These are phyloP conservation scores for Heliothis peltigera DNA, from an alignment of 2,888 invertebrate species.

Conservation along the genomic window DNA sequence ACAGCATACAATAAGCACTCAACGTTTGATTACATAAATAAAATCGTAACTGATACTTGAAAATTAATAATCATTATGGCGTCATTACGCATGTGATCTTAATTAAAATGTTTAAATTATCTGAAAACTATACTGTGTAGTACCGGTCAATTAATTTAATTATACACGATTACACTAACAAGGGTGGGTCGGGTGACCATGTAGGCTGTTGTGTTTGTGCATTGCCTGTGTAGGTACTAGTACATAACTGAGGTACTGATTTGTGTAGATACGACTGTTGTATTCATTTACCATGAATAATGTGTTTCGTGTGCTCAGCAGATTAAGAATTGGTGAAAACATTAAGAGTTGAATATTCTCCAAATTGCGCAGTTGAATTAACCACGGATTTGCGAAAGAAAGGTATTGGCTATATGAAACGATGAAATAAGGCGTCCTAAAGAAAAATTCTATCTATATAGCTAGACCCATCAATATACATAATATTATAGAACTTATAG, in stretches of 20 bases:
- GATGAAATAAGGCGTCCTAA: too few relatives aligned
- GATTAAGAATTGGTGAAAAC: too few relatives aligned
- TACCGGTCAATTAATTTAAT: slow-evolving; percentile 45
- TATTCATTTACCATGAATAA: neutral
- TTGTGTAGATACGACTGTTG: neutral
- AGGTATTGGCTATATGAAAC: too few relatives aligned
- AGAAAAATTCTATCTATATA: too few relatives aligned
- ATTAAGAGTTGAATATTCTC: too few relatives aligned
- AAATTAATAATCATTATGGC: slow-evolving; percentile 44
- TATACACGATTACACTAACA: slow-evolving; percentile 36
- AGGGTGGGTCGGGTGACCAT: slow-evolving; percentile 28
- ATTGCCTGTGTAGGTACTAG: neutral
- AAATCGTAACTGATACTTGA: slow-evolving; percentile 37
- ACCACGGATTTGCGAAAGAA: too few relatives aligned
- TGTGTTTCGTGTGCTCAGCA: too few relatives aligned
- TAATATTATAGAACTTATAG: too few relatives aligned
- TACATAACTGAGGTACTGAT: neutral
- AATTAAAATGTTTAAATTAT: slow-evolving; percentile 52
- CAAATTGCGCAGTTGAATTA: too few relatives aligned
- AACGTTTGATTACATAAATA: slow-evolving; percentile 30
- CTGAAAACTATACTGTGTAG: slow-evolving; percentile 28
- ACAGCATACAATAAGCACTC: slow-evolving; percentile 11
- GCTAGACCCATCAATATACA: too few relatives aligned
- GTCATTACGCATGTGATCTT: slow-evolving; percentile 37
- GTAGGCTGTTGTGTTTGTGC: neutral